Base-by-base conservation (phyloP, 2,888 invertebrate genomes). In the Sesia apiformis region DNA sequence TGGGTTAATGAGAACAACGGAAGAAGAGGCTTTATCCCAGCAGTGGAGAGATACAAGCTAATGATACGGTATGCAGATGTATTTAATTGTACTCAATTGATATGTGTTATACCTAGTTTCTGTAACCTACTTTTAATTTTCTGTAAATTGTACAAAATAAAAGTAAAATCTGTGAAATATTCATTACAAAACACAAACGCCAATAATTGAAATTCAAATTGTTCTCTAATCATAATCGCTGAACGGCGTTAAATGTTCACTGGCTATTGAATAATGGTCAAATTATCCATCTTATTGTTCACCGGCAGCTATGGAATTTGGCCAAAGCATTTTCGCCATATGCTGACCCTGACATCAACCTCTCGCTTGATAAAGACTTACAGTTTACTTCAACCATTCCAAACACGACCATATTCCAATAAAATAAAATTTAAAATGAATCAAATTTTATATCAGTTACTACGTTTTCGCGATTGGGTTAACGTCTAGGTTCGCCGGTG, bases 281-380 rank as follows among this genome's bases (percentile, higher is more conserved):
- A 50, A 50, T 50, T 50, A 50, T 38, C 7, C 62, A 60, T 59
- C 63, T 62, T 66, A 66, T 66, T 72, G 72, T 69, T 72, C 64
- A 53, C 57, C 50, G 57, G 58, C 59, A 51, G 60, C 60, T 66
- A 68, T 72, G 81, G 82, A 80, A 80, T 84, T 84, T 76, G 76
- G 76, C 76, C 72, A 70, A 57, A 69, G 73, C 69, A 63, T 81
- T 84, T 86, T 82, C 70, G 81, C 86, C 87, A 88, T 86, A 84
- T 85, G 86, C 78, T 83, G 87, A 85, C 87, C 87, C 84, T 88
- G 86, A 79, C 82, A 79, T 78, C 83, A 80, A 78, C 78, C 74
- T 63, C 57, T 52, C 62, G 60, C 60, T 56, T n/a, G 54, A 51
- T 53, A 63, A 63, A 69, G 64, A 63, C 65, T 64, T 62, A 52